Evolutionary conservation across 2,113 vertebrate species (phyloP), one percentile per base, ranked within the genome.

Genomic region (Myanophis thanlyinensis): DNA sequence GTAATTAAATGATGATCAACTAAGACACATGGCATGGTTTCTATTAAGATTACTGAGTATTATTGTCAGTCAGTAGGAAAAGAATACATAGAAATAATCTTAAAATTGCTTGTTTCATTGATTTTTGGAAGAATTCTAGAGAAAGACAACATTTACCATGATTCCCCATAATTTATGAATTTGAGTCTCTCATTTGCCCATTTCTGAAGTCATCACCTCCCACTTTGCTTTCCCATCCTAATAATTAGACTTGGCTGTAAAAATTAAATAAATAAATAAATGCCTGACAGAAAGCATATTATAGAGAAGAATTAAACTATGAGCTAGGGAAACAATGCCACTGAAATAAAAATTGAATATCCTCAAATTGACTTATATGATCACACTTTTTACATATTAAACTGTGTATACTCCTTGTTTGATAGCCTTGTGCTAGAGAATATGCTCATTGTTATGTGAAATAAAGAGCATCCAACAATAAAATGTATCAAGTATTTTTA

Each of bases 401-500:
- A 80, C 67, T 80, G 18, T 40, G 35, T 80, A 80, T 30, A 59
- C 27, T 10, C 56, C 18, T 80, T 80, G 15, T 40, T 80, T 51
- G 13, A 51, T 13, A 51, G 12, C 51, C 4, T 11, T 51, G 51
- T 92, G 87, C 91, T 89, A 84, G 62, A 84, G 35, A 89, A 85
- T 89, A 44, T 89, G 52, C 27, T 48, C 88, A 48, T 84, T 85
- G 62, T 54, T 92, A 52, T 47, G 35, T 92, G 67, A 89, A 92
- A 89, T 59, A 56, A 92, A 89, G 27, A 56, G 40, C 91, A 92
- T 92, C 62, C 80, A 30, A 59, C 35, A 92, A 67, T 27, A 92
- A 44, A 59, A 80, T 11, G 10, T 5, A 46, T 48, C 84, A 88
- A 89, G 35, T 54, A 47, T 89, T 89, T 46, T 35, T 15, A 73